Evolutionary conservation across 2,888 invertebrate species (phyloP).

Genomic region (Chalcosyrphus nemorum): DNA sequence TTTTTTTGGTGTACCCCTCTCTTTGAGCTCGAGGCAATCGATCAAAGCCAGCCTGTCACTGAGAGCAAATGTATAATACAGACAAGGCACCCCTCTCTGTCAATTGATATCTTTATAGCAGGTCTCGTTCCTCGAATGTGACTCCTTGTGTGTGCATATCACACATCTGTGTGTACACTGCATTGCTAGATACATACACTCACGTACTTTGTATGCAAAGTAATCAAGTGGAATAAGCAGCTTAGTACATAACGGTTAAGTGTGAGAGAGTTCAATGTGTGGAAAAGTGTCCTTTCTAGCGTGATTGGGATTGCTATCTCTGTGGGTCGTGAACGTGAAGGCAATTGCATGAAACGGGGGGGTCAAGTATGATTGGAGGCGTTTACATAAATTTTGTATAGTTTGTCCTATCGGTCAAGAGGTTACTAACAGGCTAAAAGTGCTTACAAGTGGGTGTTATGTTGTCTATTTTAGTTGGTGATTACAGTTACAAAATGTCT

Average conservation of each 20-base stretch:
- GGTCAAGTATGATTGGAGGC: conserved; percentile 39
- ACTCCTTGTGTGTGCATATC: conserved; percentile 60
- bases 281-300: conserved; percentile 68
- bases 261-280: conserved; percentile 66
- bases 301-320: conserved; percentile 53
- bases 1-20: neutral
- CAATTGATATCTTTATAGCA: conserved; percentile 60
- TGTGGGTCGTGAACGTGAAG: conserved; percentile 31
- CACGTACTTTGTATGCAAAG: conserved; percentile 66
- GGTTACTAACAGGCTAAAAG: conserved; percentile 19
- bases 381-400: conserved; percentile 47
- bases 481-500: neutral
- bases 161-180: conserved; percentile 61
- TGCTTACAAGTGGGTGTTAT: neutral
- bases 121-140: conserved; percentile 24
- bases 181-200: conserved; percentile 2
- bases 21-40: conserved; percentile 48
- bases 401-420: conserved; percentile 46
- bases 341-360: conserved; percentile 41
- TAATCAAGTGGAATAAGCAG: conserved; percentile 73
- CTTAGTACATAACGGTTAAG: conserved; percentile 54
- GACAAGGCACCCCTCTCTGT: conserved; percentile 33
- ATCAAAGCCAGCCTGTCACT: conserved; percentile 56
- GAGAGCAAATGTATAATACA: conserved; percentile 2
- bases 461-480: neutral